Evolutionary conservation across 2,797 vertebrate species (phyloP).

Genomic region (Eurystomus glaucurus): DNA sequence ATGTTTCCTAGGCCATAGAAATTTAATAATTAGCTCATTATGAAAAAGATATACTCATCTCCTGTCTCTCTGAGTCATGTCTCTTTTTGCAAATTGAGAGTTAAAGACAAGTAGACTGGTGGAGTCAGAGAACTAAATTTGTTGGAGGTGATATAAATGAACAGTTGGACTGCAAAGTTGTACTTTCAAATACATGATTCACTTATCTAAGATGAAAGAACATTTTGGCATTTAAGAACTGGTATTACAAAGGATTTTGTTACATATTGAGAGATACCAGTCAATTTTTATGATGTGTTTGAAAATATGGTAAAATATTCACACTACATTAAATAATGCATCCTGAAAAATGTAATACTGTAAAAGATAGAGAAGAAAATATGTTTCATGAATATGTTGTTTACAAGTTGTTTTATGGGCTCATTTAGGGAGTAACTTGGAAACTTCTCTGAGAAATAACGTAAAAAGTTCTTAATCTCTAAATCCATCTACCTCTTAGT

Average conservation of each 20-base stretch:
- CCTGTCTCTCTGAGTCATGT: not conserved
- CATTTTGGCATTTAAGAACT: slow-evolving; percentile 6
- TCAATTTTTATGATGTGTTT: not conserved
- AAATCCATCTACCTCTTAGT: slow-evolving; percentile 19
- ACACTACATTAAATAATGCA: not conserved
- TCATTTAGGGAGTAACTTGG: not conserved
- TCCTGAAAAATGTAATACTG: not conserved
- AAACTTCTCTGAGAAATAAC: not conserved
- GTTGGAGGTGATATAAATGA: not conserved
- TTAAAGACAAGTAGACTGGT: not conserved
- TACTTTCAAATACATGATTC: not conserved
- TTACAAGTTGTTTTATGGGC: not conserved
- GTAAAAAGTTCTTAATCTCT: not conserved
- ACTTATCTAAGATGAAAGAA: not conserved
- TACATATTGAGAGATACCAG: not conserved
- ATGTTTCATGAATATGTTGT: not conserved
- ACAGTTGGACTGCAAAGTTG: not conserved
- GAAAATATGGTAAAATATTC: slow-evolving; percentile 28
- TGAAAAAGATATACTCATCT: not conserved
- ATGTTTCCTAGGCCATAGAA: not conserved
- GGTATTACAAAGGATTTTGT: not conserved
- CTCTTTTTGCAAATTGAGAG: not conserved
- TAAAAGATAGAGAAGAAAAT: slow-evolving; percentile 4
- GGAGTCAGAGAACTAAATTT: not conserved
- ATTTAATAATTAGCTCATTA: not conserved